phyloP scores from a whole-genome alignment of 2,888 invertebrate genomes.

The Escarpia spicata region DNA sequence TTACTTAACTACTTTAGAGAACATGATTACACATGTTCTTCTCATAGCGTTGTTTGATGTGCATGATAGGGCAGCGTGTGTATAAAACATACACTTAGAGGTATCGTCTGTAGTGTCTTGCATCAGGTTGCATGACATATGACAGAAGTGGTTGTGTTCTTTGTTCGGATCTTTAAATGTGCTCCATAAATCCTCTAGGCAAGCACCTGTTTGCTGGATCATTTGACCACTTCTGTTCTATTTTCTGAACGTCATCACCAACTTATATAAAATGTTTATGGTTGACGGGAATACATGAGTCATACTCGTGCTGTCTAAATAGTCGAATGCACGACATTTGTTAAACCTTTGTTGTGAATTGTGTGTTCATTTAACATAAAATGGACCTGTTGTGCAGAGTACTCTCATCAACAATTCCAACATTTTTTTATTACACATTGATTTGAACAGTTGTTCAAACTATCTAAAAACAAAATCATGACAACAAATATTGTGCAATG shows the following conservation, averaged over 20 bases:
- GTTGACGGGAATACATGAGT: neutral
- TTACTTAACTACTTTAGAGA: neutral
- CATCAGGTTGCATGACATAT: neutral
- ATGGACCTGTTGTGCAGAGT: no score
- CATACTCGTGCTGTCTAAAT: neutral
- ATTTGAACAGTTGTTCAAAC: no score
- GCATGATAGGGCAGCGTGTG: neutral
- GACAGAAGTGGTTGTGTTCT: neutral
- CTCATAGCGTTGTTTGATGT: slow-evolving; percentile 8
- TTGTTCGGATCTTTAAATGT: neutral
- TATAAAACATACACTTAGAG: neutral
- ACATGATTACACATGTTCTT: neutral
- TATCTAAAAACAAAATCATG: no score
- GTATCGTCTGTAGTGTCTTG: neutral
- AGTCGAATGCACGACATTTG: no score
- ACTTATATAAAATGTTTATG: neutral
- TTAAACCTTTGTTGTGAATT: no score
- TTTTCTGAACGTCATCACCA: neutral
- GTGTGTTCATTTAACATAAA: no score
- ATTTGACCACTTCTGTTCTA: neutral
- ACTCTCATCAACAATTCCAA: no score
- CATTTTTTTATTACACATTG: no score
- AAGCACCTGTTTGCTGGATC: neutral
- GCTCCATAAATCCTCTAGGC: neutral
- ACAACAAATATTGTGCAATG: no score